These are phyloP conservation scores for Rhopalosiphum nymphaeae DNA, from an alignment of 2,888 invertebrate species.

Conservation along the genomic window DNA sequence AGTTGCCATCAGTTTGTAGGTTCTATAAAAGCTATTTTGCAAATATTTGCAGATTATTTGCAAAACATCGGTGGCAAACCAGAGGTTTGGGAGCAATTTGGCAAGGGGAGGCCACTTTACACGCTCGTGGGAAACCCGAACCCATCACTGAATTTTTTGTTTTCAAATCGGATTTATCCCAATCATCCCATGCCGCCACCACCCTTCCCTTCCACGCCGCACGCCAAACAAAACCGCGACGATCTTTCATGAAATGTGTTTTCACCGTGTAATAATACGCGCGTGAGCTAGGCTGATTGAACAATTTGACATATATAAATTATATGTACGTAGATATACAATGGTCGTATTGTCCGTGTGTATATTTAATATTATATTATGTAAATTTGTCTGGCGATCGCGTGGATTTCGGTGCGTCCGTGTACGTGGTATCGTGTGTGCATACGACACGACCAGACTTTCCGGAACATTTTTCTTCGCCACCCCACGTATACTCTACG, in stretches of 20 bases:
- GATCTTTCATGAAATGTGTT: neutral
- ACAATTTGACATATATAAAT: neutral
- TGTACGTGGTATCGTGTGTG: neutral
- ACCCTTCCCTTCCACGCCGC: neutral
- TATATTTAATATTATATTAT: neutral
- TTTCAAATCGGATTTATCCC: neutral
- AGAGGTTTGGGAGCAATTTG: neutral
- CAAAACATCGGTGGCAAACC: neutral
- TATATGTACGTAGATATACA: neutral
- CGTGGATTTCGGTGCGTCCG: neutral
- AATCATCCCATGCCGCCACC: neutral
- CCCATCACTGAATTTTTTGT: neutral
- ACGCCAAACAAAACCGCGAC: neutral
- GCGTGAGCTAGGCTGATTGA: neutral
- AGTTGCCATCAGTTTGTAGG: neutral
- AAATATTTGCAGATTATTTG: neutral
- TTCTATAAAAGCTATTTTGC: neutral
- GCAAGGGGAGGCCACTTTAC: neutral
- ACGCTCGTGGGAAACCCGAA: neutral
- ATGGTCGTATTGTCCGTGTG: neutral
- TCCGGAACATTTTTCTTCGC: neutral
- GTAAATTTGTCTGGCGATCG: neutral
- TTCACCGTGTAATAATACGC: neutral
- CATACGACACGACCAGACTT: slow-evolving; percentile 45
- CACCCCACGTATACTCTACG: neutral